A percentile compares a stretch with the other conserved stretches of the same genome.
Evolutionary conservation across 1,140 invertebrate genomes (phyloP).

Genomic region (Diplogasteroides magnus): DNA sequence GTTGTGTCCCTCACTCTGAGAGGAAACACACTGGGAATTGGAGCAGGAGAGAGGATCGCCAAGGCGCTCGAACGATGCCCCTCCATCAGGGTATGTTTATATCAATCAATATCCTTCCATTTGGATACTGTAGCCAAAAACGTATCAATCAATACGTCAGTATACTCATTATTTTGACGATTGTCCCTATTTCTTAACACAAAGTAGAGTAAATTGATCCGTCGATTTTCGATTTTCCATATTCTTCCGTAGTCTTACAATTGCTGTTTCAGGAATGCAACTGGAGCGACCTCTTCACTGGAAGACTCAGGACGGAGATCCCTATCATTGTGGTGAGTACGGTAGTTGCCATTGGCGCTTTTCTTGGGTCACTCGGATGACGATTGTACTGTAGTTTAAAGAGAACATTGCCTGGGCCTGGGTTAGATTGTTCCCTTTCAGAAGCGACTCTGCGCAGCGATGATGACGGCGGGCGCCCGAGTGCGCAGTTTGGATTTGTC

Average conservation of each 20-base stretch:
- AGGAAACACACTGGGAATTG: constrained; percentile 32
- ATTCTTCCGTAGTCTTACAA: too few relatives aligned
- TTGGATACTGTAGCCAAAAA: too few relatives aligned
- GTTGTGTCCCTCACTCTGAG: constrained; percentile 17
- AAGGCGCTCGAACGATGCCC: constrained; percentile 21
- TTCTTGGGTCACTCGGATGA: neutral
- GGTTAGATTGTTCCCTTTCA: neutral
- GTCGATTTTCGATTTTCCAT: too few relatives aligned
- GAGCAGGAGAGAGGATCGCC: constrained; percentile 22
- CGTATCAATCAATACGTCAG: too few relatives aligned
- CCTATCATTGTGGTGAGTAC: constrained; percentile 70
- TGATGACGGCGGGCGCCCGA: constrained; percentile 71
- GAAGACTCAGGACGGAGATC: constrained; percentile 86
- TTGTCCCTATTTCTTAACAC: too few relatives aligned
- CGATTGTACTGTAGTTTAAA: neutral
- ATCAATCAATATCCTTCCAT: too few relatives aligned
- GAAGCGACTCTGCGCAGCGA: constrained; percentile 71
- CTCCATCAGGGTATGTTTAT: constrained; percentile 22
- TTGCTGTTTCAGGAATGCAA: constrained; percentile 23
- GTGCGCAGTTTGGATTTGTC: constrained; percentile 83
- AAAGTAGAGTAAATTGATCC: neutral
- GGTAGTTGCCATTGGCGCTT: neutral
- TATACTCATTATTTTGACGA: too few relatives aligned
- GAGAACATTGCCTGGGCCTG: too few relatives aligned
- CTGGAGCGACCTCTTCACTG: constrained; percentile 83